These are phyloP conservation scores for Trichechus manatus DNA, from an alignment of 2,113 vertebrate genomes.

Conservation along the genomic window DNA sequence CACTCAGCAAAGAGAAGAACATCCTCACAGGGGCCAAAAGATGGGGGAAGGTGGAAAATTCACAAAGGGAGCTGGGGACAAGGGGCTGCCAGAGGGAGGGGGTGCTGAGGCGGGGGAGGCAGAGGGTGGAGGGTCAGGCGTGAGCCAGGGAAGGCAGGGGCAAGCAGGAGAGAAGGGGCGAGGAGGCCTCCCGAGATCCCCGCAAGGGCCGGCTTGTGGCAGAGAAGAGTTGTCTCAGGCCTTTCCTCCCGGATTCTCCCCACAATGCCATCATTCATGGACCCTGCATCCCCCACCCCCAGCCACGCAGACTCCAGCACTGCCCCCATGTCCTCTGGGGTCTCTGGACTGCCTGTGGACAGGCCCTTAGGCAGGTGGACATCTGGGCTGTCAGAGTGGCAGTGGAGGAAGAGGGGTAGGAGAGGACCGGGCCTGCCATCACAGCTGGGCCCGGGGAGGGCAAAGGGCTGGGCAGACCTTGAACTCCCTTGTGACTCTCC, in stretches of 20 bases:
- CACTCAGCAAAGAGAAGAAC: slow-evolving; percentile 8
- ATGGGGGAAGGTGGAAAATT: not conserved
- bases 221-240: not conserved
- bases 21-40: not conserved
- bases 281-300: not conserved
- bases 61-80: no score
- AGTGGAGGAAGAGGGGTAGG: not conserved
- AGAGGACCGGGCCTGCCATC: not conserved
- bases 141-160: not conserved
- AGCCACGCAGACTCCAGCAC: not conserved
- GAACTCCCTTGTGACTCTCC: not conserved
- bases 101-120: not conserved
- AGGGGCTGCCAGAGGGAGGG: fast-evolving
- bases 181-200: not conserved
- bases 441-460: not conserved
- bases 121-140: no score
- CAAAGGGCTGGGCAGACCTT: not conserved
- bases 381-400: not conserved
- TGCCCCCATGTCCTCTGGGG: not conserved
- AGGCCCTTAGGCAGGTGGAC: not conserved
- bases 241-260: not conserved
- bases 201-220: not conserved
- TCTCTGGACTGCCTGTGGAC: not conserved
- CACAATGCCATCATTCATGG: not conserved
- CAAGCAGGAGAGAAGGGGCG: fast-evolving